phyloP scores from a whole-genome alignment of 1,140 invertebrate genomes.

The Mizuhopecten yessoensis region DNA sequence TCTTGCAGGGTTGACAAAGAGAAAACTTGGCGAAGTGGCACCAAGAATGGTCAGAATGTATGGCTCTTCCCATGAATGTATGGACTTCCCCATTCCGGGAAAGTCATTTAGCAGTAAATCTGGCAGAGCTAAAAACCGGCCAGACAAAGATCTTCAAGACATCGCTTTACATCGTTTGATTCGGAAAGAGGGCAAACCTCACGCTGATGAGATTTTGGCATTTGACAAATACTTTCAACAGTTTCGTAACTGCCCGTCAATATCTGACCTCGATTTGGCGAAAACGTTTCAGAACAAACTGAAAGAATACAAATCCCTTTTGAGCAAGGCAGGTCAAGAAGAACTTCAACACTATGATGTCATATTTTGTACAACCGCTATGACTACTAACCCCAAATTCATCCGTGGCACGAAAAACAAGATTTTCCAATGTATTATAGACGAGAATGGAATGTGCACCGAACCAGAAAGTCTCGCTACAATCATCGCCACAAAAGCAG shows the following conservation, averaged over 20 bases:
- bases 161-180: slow-evolving; percentile 73
- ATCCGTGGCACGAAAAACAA: slow-evolving; percentile 45
- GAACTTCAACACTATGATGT: slow-evolving; percentile 67
- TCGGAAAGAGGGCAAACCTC: slow-evolving; percentile 65
- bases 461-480: slow-evolving; percentile 77
- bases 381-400: slow-evolving; percentile 59
- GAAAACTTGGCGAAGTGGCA: slow-evolving; percentile 58
- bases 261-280: too few relatives aligned
- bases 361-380: slow-evolving; percentile 66
- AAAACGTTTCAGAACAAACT: slow-evolving; percentile 45
- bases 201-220: slow-evolving; percentile 66
- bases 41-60: slow-evolving; percentile 74
- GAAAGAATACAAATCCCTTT: slow-evolving; percentile 57
- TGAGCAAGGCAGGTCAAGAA: slow-evolving; percentile 54
- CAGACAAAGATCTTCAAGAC: slow-evolving; percentile 57
- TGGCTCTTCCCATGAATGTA: slow-evolving; percentile 66
- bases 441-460: slow-evolving; percentile 77
- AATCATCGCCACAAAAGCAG: slow-evolving; percentile 64
- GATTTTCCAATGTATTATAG: slow-evolving; percentile 70
- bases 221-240: slow-evolving; percentile 64
- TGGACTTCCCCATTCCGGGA: slow-evolving; percentile 71
- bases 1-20: slow-evolving; percentile 64
- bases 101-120: slow-evolving; percentile 48
- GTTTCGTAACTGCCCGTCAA: slow-evolving; percentile 35
- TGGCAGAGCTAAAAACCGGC: slow-evolving; percentile 50